These are phyloP conservation scores for Tachuris rubrigastra DNA, from an alignment of 2,113 vertebrate genomes.

Conservation along the genomic window DNA sequence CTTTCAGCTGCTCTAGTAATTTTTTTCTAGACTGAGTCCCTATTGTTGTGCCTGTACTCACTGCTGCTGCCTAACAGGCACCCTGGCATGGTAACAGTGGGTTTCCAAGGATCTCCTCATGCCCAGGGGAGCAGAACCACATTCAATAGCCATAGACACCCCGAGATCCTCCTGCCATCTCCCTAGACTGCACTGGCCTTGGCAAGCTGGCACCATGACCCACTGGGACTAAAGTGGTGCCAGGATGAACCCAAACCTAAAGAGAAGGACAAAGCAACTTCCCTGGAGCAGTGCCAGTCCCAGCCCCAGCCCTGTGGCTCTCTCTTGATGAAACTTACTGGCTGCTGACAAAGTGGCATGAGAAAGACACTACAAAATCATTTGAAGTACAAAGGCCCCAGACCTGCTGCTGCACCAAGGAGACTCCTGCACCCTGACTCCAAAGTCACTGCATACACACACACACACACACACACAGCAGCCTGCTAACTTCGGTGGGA, in stretches of 20 bases:
- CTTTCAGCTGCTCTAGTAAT: not conserved
- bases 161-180: not conserved
- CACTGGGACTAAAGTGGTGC: not conserved
- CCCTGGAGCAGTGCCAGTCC: not conserved
- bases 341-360: not conserved
- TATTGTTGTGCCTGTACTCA: not conserved
- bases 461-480: too few species aligned
- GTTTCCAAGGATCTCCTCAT: not conserved
- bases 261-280: not conserved
- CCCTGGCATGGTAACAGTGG: not conserved
- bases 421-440: not conserved
- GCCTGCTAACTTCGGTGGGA: not conserved
- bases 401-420: not conserved
- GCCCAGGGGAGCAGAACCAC: not conserved
- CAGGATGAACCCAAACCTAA: not conserved
- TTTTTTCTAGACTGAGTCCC: not conserved
- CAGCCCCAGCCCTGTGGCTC: not conserved
- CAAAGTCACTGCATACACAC: too few species aligned
- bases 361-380: not conserved
- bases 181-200: not conserved
- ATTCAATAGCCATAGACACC: rapidly evolving
- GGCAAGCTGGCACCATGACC: not conserved
- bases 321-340: not conserved
- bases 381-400: not conserved
- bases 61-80: not conserved